Conservation (phyloP, 2,797 vertebrate species). For the Ceryle rudis region DNA sequence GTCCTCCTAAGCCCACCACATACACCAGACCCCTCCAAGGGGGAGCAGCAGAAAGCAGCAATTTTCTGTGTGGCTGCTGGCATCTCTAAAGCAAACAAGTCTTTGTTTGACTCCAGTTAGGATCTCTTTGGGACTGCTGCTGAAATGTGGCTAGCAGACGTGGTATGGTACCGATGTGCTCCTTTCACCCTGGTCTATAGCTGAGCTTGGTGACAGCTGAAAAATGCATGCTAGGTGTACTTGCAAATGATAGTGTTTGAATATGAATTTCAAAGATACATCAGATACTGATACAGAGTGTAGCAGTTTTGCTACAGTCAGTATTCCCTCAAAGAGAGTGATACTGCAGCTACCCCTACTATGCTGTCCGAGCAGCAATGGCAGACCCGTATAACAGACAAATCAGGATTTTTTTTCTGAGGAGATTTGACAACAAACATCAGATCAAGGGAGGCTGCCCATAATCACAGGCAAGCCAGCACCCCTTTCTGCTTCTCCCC, state of each 20-base stretch:
- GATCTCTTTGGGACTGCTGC: not conserved
- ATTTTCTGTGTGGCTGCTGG: slow-evolving; percentile 32
- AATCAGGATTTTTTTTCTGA: not conserved
- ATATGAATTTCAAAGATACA: not conserved
- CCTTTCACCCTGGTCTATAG: not conserved
- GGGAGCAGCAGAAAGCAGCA: not conserved
- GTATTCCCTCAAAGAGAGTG: not conserved
- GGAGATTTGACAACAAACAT: not conserved
- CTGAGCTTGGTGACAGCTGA: not conserved
- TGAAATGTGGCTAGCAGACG: not conserved
- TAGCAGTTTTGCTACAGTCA: not conserved
- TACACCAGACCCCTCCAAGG: not conserved
- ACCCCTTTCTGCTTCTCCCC: not conserved
- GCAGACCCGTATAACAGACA: not conserved
- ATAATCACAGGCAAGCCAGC: not conserved
- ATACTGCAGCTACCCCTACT: not conserved
- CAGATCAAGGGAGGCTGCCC: not conserved
- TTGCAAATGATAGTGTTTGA: not conserved
- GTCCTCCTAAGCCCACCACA: not conserved
- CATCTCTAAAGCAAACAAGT: slow-evolving; percentile 34
- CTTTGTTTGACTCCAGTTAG: not conserved
- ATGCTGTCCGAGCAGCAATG: not conserved
- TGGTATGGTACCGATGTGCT: not conserved
- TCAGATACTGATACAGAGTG: not conserved
- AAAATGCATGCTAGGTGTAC: not conserved